Base-by-base conservation (phyloP, 2,888 invertebrate genomes). In the Dasysyrphus tricinctus region DNA sequence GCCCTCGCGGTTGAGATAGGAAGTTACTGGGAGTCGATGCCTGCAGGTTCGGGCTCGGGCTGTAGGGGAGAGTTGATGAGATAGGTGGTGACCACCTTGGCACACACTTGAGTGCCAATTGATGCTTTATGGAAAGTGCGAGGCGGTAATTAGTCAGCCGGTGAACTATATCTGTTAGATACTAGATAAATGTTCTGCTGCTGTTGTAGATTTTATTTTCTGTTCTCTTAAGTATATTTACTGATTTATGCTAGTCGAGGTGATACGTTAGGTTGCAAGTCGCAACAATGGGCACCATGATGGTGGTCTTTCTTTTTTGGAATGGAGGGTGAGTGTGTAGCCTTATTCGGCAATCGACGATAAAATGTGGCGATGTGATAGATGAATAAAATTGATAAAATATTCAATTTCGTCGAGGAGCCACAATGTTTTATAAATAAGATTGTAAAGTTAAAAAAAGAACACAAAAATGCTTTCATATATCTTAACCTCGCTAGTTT, bases 81-180 rank as follows among this genome's bases (percentile, higher is more conserved):
- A 79, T 82, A 86, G 86, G 82, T 82, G 82, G 82, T 82, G 78
- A 78, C 79, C 86, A 82, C 86, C 86, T 86, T 82, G 78, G 86
- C 78, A 86, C 78, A 86, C 82, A 87, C 83, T 83, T 87, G 83
- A 87, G 87, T 83, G 87, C 82, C 87, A 87, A 87, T 87, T 87
- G 87, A 87, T 87, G 87, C 87, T 83, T 82, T 83, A 83, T 87
- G 82, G 82, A 83, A 87, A 87, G 87, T 87, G 87, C 87, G 83
- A 87, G 83, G 79, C 79, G 80, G 87, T 87, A 87, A 87, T 87
- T 87, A 87, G 87, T 87, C 87, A 87, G 87, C 86, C 82, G 37
- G 77, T 82, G 82, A 82, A 86, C 86, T 86, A 81, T 81, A 86
- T 86, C 86, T 86, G 86, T 86, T 86, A 82, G 86, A 82, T 79